Conservation (phyloP, 2,797 vertebrate species). For the Chaunax sp. region DNA sequence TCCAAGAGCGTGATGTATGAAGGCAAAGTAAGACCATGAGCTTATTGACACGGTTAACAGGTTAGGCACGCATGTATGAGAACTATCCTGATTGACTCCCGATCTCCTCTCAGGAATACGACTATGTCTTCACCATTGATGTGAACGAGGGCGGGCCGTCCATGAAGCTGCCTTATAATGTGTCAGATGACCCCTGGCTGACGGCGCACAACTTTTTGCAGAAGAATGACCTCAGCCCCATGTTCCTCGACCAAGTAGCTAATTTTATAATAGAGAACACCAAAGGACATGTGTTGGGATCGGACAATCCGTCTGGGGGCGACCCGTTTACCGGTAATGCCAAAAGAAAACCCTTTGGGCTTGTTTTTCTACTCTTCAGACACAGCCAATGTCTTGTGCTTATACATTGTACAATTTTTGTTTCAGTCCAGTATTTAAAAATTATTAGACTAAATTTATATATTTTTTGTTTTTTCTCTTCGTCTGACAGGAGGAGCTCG, state of each 20-base stretch:
- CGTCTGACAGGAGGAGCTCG: constrained; percentile 87
- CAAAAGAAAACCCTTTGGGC: neutral
- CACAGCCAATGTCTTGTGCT: neutral
- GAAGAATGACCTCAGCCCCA: constrained; percentile 94
- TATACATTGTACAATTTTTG: neutral
- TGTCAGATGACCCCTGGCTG: constrained; percentile 95
- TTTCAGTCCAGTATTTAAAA: neutral
- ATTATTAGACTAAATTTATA: neutral
- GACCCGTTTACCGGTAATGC: constrained; percentile 96
- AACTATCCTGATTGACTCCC: neutral
- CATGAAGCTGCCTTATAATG: constrained; percentile 95
- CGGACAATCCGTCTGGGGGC: constrained; percentile 77
- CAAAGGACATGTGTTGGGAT: constrained; percentile 88
- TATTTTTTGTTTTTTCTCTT: neutral
- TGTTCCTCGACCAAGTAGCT: constrained; percentile 98
- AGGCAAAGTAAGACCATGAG: constrained; percentile 88
- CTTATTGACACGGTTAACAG: rapidly evolving
- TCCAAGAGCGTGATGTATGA: constrained; percentile 95
- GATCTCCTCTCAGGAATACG: constrained; percentile 88
- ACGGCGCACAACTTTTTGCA: constrained; percentile 96
- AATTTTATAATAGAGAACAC: constrained; percentile 98
- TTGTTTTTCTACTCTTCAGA: neutral
- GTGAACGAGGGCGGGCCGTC: constrained; percentile 95
- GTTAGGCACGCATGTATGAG: rapidly evolving
- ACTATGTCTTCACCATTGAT: constrained; percentile 97